Base-by-base conservation (phyloP, 2,888 invertebrate species). In the Drosophila anceps region DNA sequence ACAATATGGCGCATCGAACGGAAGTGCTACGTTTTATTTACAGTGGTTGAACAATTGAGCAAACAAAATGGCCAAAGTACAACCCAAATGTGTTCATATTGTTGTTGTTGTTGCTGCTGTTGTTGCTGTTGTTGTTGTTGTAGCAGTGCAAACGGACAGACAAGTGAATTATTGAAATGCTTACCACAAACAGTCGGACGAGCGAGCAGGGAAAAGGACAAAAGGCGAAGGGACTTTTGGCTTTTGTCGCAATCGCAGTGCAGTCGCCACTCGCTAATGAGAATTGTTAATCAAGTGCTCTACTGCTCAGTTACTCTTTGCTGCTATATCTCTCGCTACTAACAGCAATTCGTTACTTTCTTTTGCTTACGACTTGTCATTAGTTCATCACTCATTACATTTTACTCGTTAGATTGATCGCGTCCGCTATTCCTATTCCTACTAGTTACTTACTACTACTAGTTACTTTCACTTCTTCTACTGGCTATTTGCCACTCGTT, bases 1-100 rank as follows among this genome's bases (percentile, higher is more conserved):
- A 81, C 84, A 84, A 81, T 86, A 86, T 86, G 86, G 71, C 50
- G 70, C 46, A 55, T 66, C 73, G 61, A 82, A 67, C 69, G 82
- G 73, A 81, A 71, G 71, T 71, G 82, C 85, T 69, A 72, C 77
- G 66, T 72, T 76, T 80, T 83, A 85, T 84, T 88, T 85, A 81
- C 86, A 85, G 68, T 76, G 69, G 72, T 58, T 73, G 73, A 78
- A 82, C 86, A 82, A 88, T 83, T 72, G 74, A 57, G 74, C 69
- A 88, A 80, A 79, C 79, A 75, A 76, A 77, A 70, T 76, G 48
- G 62, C 64, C 59, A 66, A 68, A 77, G 65, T 43, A 33, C 76
- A 58, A 55, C 60, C 63, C 65, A 55, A 78, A 73, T 73, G 53
- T 29, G 53, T 6, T 51, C 18, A 2, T 18, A 10, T 50, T 20